Conservation (phyloP, 2,797 vertebrate species). For the Crypturellus tataupa region DNA sequence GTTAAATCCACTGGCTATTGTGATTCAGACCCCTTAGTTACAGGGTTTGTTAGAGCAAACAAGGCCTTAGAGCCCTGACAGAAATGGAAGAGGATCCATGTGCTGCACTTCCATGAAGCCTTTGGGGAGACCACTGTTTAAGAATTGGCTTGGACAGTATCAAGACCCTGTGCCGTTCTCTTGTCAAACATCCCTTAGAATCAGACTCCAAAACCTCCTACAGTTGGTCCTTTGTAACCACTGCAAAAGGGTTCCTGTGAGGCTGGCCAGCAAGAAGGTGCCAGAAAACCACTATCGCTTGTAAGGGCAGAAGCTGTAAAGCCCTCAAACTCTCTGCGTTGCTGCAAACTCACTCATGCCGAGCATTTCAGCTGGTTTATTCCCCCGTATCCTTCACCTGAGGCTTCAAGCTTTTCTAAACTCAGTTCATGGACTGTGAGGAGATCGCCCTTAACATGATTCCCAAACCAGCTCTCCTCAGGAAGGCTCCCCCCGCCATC, state of each 20-base stretch:
- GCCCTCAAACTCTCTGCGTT: not conserved
- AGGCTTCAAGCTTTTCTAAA: not conserved
- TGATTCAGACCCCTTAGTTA: conserved; percentile 29
- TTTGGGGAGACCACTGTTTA: not conserved
- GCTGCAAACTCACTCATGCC: not conserved
- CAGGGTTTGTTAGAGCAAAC: conserved; percentile 26
- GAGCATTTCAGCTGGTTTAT: not conserved
- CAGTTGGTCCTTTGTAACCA: not conserved
- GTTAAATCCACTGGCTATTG: not conserved
- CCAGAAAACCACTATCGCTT: not conserved
- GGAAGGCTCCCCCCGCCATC: not conserved
- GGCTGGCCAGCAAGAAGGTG: not conserved
- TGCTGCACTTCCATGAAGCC: not conserved
- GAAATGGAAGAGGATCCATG: not conserved
- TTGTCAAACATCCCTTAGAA: not conserved
- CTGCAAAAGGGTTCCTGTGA: not conserved
- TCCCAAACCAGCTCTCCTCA: not conserved
- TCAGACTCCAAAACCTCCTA: not conserved
- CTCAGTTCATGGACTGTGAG: not conserved
- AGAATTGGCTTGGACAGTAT: not conserved
- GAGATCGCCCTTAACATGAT: not conserved
- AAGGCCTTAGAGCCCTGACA: not conserved
- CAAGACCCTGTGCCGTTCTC: not conserved
- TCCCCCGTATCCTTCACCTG: not conserved
- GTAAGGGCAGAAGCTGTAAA: not conserved